These are phyloP conservation scores for Cynocephalus volans DNA, from an alignment of 2,113 vertebrate species.

Conservation along the genomic window DNA sequence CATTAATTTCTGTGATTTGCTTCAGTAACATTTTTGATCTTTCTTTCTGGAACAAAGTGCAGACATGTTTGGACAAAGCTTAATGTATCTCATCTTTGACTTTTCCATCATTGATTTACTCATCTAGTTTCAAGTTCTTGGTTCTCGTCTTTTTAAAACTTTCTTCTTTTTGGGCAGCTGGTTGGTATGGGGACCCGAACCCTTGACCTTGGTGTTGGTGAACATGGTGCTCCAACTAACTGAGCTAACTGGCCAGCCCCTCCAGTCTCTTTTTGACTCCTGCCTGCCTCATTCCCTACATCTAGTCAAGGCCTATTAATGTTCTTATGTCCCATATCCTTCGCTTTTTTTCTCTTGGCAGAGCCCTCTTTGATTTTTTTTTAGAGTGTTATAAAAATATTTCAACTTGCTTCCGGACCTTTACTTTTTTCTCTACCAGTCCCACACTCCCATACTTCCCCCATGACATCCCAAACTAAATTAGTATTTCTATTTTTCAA, in stretches of 20 bases:
- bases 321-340: not conserved
- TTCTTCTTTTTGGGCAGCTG: too few relatives aligned
- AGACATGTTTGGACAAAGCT: not conserved
- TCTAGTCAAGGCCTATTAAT: not conserved
- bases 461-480: not conserved
- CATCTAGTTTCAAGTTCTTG: not conserved
- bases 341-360: not conserved
- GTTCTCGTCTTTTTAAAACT: too few relatives aligned
- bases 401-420: not conserved
- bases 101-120: not conserved
- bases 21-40: not conserved
- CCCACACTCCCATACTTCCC: not conserved
- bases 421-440: not conserved
- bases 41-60: not conserved
- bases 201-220: too few relatives aligned
- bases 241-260: too few relatives aligned
- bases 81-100: not conserved
- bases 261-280: not conserved
- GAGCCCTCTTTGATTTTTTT: not conserved
- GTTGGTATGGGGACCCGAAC: too few relatives aligned
- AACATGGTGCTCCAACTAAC: too few relatives aligned
- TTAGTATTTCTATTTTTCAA: not conserved
- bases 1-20: slow-evolving; percentile 1
- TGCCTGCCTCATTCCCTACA: not conserved
- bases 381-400: not conserved